Evolutionary conservation across 2,888 invertebrate species (phyloP), one percentile per base, ranked within the genome.

Genomic region (Mesorhabditis belari): DNA sequence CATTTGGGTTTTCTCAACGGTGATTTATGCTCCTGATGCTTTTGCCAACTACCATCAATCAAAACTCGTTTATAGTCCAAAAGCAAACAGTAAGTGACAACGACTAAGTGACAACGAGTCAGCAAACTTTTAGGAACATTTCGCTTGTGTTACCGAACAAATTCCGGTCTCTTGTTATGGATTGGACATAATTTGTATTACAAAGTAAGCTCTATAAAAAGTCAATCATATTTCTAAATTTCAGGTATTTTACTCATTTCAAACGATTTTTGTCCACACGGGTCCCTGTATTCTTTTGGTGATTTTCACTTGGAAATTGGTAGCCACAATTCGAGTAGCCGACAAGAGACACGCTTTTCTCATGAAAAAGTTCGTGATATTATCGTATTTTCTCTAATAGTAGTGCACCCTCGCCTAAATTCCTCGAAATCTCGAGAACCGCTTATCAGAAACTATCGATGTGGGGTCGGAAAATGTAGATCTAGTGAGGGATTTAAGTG

Each of bases 271-370:
- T 83, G 91, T 93, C 9, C 91, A 94, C 82, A 85, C 91, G 67
- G 85, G 91, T 62, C 93, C 94, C 0, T 94, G 93, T 84, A 87
- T 90, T 5, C 87, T 90, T 2, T 85, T 94, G 51, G 91, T 93
- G 0, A 89, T 91, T 23, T 86, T 94, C 61, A 94, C 93, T 80
- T 88, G 90, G 0, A 85, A 92, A 17, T 86, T 94, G 4, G 91
- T 92, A 81, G 84, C 87, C 55, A 91, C 92, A 0, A 87, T 94
- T 87, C 85, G 89, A 60, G 86, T 88, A 65, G 92, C 93, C 0
- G 90, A 91, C 80, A 85, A 87, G 59, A 87, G 89, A 67, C 84
- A 91, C 61, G 70, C 75, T 19, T 62, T 66, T 60, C 62, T 77
- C 54, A 60, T 77, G 44, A 62, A 71, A 53, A 73, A 69, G 63